Evolutionary conservation across 2,888 invertebrate genomes (phyloP).

Genomic region (Orthonychiurus folsomi): DNA sequence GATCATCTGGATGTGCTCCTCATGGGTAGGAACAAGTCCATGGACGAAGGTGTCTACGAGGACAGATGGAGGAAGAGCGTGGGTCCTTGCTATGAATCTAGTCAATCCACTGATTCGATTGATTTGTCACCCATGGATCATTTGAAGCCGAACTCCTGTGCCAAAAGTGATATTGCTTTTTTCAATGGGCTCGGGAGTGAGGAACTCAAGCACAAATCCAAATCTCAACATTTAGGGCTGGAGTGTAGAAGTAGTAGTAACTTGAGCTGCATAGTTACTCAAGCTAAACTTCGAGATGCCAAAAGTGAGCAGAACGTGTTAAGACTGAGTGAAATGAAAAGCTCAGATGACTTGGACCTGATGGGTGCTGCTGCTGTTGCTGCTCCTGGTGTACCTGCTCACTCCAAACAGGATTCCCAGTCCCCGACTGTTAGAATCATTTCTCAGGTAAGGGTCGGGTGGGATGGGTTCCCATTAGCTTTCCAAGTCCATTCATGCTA

Average conservation of each 20-base stretch:
- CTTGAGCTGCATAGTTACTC: slow-evolving; percentile 21
- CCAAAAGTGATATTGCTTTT: slow-evolving; percentile 39
- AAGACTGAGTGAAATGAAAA: not conserved
- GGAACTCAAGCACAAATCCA: slow-evolving; percentile 33
- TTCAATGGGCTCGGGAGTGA: slow-evolving; percentile 36
- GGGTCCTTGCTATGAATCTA: slow-evolving; percentile 35
- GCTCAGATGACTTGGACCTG: slow-evolving; percentile 1
- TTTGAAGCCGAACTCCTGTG: slow-evolving; percentile 29
- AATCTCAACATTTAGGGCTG: slow-evolving; percentile 35
- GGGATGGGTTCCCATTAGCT: no score
- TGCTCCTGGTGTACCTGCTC: not conserved
- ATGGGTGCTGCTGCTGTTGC: not conserved
- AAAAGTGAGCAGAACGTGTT: slow-evolving; percentile 39
- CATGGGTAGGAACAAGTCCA: slow-evolving; percentile 36
- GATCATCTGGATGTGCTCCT: slow-evolving; percentile 42
- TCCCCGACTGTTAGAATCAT: no score
- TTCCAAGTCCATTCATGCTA: no score
- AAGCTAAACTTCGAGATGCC: slow-evolving; percentile 39
- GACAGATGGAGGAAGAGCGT: slow-evolving; percentile 38
- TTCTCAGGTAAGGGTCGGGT: no score
- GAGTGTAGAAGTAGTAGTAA: slow-evolving; percentile 24
- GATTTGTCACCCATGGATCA: slow-evolving; percentile 33
- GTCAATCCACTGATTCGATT: slow-evolving; percentile 39
- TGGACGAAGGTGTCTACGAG: slow-evolving; percentile 38
- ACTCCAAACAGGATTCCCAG: no score